Percentiles rank a stretch among this genome's conserved stretches.
These are phyloP conservation scores for Platysternon megacephalum DNA, from an alignment of 2,113 vertebrate species.

Conservation along the genomic window DNA sequence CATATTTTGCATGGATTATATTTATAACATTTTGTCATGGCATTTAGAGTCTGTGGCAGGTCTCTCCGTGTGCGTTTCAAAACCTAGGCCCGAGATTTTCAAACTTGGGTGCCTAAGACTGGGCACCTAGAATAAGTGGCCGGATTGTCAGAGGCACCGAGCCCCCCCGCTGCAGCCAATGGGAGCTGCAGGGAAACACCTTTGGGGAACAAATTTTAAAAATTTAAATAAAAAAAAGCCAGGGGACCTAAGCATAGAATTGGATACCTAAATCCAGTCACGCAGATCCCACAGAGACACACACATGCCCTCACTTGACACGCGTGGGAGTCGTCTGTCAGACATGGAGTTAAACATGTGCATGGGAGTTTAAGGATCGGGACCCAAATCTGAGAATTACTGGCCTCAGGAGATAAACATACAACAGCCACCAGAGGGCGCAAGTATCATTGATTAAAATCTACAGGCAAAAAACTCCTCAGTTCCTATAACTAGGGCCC, in stretches of 20 bases:
- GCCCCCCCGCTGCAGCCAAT: not conserved
- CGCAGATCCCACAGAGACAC: not conserved
- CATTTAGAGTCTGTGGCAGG: not conserved
- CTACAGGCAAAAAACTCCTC: not conserved
- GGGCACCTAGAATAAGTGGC: not conserved
- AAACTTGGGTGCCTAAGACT: not conserved
- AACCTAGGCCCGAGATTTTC: not conserved
- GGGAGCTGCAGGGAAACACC: not conserved
- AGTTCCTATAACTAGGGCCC: not conserved
- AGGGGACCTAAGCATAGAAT: not conserved
- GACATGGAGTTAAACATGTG: no score
- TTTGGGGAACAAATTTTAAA: not conserved
- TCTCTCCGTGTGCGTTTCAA: not conserved
- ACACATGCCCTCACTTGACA: not conserved
- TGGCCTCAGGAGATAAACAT: not conserved
- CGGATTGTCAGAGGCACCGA: not conserved
- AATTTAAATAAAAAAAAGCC: not conserved
- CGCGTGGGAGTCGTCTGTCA: not conserved
- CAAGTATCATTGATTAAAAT: not conserved
- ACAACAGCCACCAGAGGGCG: not conserved
- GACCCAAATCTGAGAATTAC: not conserved
- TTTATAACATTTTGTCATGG: not conserved
- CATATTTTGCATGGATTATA: not conserved
- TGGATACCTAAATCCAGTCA: not conserved
- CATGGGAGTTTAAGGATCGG: not conserved